Evolutionary conservation across 37 sponge, comb jelly and placozoan genomes (phyloP).

Genomic region (Spongilla lacustris): DNA sequence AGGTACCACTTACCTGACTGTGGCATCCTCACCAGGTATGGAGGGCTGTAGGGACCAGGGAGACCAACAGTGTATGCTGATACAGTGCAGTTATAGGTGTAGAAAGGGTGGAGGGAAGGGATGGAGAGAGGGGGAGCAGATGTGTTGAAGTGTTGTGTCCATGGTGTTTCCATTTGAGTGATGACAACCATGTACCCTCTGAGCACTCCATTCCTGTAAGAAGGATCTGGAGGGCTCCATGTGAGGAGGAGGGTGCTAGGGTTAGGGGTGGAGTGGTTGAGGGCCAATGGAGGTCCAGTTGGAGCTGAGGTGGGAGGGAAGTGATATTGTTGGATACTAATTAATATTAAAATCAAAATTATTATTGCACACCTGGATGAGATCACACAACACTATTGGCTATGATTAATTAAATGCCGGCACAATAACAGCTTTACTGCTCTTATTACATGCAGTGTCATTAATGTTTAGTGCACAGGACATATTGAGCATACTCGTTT

Average conservation of each 20-base stretch:
- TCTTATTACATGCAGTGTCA: too few species aligned
- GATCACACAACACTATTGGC: too few species aligned
- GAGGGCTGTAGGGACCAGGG: constrained; percentile 10
- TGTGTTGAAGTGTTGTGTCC: background rate
- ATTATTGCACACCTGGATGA: too few species aligned
- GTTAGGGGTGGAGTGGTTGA: background rate
- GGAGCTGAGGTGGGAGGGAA: constrained; percentile 17
- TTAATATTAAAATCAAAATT: too few species aligned
- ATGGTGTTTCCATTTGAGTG: background rate
- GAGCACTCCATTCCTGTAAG: constrained; percentile 32
- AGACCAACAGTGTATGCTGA: constrained; percentile 9
- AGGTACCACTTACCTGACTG: constrained; percentile 7
- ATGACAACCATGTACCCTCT: constrained; percentile 11
- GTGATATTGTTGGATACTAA: background rate
- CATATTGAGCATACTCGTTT: too few species aligned
- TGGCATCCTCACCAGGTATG: background rate
- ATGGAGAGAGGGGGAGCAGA: background rate
- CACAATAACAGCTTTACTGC: too few species aligned
- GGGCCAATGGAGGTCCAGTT: constrained; percentile 4
- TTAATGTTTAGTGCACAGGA: too few species aligned
- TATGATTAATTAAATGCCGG: too few species aligned
- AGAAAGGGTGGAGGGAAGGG: constrained; percentile 24
- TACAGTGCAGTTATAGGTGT: constrained; percentile 8
- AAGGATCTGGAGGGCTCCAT: constrained; percentile 15
- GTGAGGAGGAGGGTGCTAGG: constrained; percentile 10